Evolutionary conservation across 2,888 invertebrate species (phyloP), one percentile per base, ranked within the genome.

Genomic region (Nomada flava): DNA sequence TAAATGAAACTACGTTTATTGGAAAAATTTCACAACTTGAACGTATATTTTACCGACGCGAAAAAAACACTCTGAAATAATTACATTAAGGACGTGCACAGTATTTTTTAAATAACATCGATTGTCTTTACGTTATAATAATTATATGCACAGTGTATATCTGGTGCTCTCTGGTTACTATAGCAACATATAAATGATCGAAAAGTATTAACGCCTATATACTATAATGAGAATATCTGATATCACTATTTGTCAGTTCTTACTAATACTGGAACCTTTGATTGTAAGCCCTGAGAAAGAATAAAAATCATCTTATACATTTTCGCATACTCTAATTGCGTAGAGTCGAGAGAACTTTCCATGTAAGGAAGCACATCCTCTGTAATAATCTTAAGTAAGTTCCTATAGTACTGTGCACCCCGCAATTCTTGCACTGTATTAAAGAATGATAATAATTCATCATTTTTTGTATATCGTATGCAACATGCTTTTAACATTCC

Each of bases 291-390:
- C 77, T 92, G 92, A 20, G 70, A 71, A 9, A 93, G 88, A 23
- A 91, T 89, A 23, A 79, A 84, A n/a, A 92, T 88, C 89, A 92
- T 90, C 85, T 93, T 93, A 77, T 92, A 93, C 1, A 86, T 71
- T 50, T 89, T 83, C 7, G 83, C 44, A 57, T 90, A 90, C 64
- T 91, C 91, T 47, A 84, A 50, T 67, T 86, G 85, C 1, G 70
- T 60, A 5, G 86, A 80, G 60, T 90, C 80, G 3, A 90, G 75
- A 42, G 53, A 72, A 7, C 76, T 78, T 23, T 82, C 87, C 7
- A 91, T 42, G 44, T 79, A 74, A 0, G 92, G 90, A 79, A 92
- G 85, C 26, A 91, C 75, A 26, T 87, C 79, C 26, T 79, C 23
- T 18, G 85, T 63, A 26, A 93, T 70, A 15, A 92, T 72, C 20